Percentiles rank a stretch among this genome's conserved stretches.
These are phyloP conservation scores for Eupithecia inturbata DNA, from an alignment of 2,888 invertebrate genomes.

Conservation along the genomic window DNA sequence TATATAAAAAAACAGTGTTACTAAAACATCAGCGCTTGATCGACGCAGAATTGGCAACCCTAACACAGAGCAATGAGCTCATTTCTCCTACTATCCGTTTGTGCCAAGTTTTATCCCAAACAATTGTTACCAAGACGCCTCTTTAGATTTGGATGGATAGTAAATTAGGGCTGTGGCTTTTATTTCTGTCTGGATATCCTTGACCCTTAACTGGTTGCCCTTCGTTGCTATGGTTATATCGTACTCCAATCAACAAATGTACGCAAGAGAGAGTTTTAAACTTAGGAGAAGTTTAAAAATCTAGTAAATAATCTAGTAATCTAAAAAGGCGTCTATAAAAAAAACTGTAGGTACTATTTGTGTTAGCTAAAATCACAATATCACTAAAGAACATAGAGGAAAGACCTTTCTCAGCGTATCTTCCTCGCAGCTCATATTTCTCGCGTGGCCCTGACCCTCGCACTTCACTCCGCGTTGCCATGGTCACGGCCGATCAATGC, in stretches of 20 bases:
- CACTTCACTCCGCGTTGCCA: conserved; percentile 37
- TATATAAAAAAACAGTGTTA: not conserved
- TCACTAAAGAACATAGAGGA: not conserved
- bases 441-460: conserved; percentile 42
- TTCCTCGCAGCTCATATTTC: conserved; percentile 6
- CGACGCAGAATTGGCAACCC: not conserved
- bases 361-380: not conserved
- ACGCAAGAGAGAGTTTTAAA: not conserved
- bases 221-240: conserved; percentile 1
- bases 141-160: not conserved
- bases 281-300: too few relatives aligned
- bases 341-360: not conserved
- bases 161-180: not conserved
- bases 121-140: not conserved
- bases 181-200: conserved; percentile 7
- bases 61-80: conserved; percentile 11
- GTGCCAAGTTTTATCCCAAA: conserved; percentile 5
- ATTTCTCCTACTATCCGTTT: not conserved
- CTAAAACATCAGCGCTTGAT: not conserved
- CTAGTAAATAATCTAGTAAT: too few relatives aligned
- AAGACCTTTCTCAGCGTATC: not conserved
- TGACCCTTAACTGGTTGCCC: not conserved
- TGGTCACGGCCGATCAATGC: conserved; percentile 46
- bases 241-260: not conserved
- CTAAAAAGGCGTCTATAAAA: too few relatives aligned